Conservation (phyloP, 2,888 invertebrate species). For the Zygogramma bicolorata region DNA sequence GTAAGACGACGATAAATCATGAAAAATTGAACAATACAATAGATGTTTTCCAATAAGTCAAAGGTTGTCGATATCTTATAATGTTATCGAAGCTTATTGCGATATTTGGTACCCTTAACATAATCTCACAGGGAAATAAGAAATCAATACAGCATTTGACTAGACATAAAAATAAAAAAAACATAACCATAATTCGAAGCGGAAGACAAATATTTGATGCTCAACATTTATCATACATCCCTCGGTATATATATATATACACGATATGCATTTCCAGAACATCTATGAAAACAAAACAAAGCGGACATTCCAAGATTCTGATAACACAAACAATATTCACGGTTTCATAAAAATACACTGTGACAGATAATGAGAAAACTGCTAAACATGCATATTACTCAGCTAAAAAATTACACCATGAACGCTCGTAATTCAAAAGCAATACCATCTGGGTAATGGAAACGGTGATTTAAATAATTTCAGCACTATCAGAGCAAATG, state of each 20-base stretch:
- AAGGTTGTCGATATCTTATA: no score
- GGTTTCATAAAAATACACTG: constrained; percentile 7
- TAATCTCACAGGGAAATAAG: not conserved
- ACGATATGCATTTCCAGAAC: not conserved
- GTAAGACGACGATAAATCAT: no score
- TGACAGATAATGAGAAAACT: constrained; percentile 9
- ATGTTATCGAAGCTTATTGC: no score
- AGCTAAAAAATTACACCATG: not conserved
- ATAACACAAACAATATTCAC: constrained; percentile 4
- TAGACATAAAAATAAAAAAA: not conserved
- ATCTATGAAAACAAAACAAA: constrained; percentile 7
- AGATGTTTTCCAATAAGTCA: no score
- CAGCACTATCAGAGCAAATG: no score
- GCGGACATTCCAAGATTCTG: constrained; percentile 8
- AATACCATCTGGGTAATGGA: no score
- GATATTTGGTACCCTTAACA: not conserved
- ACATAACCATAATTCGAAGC: not conserved
- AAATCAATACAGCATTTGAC: not conserved
- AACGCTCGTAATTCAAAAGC: not conserved
- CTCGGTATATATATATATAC: not conserved
- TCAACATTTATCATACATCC: not conserved
- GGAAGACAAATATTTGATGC: not conserved
- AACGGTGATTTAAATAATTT: no score
- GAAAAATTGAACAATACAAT: no score
- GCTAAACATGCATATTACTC: not conserved